Base-by-base conservation (phyloP, 2,113 vertebrate species). In the Shinisaurus crocodilurus region DNA sequence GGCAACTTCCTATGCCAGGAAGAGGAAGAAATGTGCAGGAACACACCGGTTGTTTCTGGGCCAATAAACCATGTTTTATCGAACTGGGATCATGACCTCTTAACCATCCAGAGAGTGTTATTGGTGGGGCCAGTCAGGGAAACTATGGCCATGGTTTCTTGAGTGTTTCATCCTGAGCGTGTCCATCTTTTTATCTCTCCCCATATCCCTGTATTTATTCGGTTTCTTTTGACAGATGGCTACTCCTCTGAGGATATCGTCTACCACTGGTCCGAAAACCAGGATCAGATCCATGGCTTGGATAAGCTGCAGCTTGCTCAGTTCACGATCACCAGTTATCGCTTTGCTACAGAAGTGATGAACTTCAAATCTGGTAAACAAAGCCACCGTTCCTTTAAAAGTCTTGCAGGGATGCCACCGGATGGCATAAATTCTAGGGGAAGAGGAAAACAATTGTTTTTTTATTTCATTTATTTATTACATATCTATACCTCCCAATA, bases 251-350 rank as follows among this genome's bases (percentile, higher is more conserved):
- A 99, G 92, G 99, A 99, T 92, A 99, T 99, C 0, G 97, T 98
- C 57, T 99, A 99, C 95, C 98, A 98, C 95, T 99, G 99, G 99
- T 99, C 98, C 0, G 99, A 99, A 89, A 99, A 98, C 96, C 99
- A 99, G 95, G 97, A 95, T 37, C 97, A 98, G 93, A 99, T 99
- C 95, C 99, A 99, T 0, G 99, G 99, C 45, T 96, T 99, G 96
- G 99, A 99, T 95, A 98, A 98, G 94, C 97, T 99, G 91, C 98
- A 99, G 93, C 97, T 99, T 79, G 99, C 99, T 37, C 99, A 99
- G 93, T 99, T 99, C 96, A 99, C 99, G 91, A 99, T 99, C 94
- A 99, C 98, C 23, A 98, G 97, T 95, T 99, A 99, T 95, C 97
- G 96, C 63, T 99, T 99, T 92, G 97, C 98, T 90, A 99, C 98